A percentile compares a stretch with the other conserved stretches of the same genome.
Evolutionary conservation across 2,888 invertebrate species (phyloP).

Genomic region (Ochropleura leucogaster): DNA sequence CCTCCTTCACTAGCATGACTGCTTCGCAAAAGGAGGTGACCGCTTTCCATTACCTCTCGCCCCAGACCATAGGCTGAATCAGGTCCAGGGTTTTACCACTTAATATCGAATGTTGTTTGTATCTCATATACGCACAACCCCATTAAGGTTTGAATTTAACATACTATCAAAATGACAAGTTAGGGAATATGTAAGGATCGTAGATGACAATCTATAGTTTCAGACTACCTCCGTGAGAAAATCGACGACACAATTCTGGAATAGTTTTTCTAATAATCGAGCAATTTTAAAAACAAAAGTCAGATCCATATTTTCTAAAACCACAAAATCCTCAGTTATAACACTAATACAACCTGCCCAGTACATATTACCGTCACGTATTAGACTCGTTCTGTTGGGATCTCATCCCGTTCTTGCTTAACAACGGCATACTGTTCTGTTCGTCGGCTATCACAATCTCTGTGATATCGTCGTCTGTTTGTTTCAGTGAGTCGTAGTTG

Average conservation of each 20-base stretch:
- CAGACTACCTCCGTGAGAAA: too few relatives aligned
- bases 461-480: conserved; percentile 76
- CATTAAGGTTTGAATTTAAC: neutral
- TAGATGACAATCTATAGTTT: too few relatives aligned
- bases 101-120: neutral
- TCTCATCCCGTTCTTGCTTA: conserved; percentile 64
- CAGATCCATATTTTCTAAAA: conserved; percentile 14
- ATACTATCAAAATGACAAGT: too few relatives aligned
- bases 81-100: neutral
- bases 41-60: too few relatives aligned
- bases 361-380: conserved; percentile 70
- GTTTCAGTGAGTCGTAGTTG: conserved; percentile 78
- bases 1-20: too few relatives aligned
- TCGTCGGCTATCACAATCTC: conserved; percentile 81
- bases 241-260: neutral
- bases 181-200: too few relatives aligned
- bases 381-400: conserved; percentile 67
- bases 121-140: neutral
- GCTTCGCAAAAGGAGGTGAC: too few relatives aligned
- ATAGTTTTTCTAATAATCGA: neutral
- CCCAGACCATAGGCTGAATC: too few relatives aligned
- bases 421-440: conserved; percentile 73
- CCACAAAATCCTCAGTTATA: conserved; percentile 19
- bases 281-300: neutral
- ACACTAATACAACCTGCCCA: conserved; percentile 34